Conservation (phyloP, 92 coral and sea anemone species). For the Nematostella vectensis region DNA sequence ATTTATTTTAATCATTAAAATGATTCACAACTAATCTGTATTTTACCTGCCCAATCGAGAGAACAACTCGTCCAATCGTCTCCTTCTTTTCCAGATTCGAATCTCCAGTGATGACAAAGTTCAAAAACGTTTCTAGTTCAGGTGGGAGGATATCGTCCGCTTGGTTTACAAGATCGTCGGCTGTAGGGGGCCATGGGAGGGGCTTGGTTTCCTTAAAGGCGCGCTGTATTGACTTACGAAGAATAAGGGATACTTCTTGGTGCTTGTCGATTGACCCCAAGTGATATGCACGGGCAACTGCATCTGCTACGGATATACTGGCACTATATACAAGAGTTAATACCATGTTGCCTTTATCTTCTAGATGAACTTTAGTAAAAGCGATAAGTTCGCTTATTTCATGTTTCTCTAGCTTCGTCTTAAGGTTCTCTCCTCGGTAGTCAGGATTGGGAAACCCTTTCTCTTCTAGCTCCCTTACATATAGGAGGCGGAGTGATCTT, state of each 20-base stretch:
- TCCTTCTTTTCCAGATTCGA: slow-evolving; percentile 24
- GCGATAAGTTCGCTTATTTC: slow-evolving; percentile 24
- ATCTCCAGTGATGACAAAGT: slow-evolving; percentile 28
- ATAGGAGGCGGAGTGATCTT: slow-evolving; percentile 28
- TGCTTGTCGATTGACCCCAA: slow-evolving; percentile 24
- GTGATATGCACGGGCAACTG: no score
- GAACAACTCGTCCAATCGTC: slow-evolving; percentile 24
- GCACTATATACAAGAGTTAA: no score
- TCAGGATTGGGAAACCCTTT: slow-evolving; percentile 25
- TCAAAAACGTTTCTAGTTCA: slow-evolving; percentile 37
- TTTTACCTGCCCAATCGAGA: slow-evolving; percentile 42
- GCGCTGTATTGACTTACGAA: slow-evolving; percentile 9
- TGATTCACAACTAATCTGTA: no score
- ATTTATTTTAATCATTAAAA: no score
- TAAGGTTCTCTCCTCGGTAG: slow-evolving; percentile 32
- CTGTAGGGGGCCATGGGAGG: slow-evolving; percentile 39
- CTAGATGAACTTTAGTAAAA: slow-evolving; percentile 30
- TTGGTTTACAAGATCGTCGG: slow-evolving; percentile 27
- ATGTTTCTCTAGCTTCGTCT: slow-evolving; percentile 23
- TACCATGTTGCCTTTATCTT: no score
- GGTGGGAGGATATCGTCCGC: slow-evolving; percentile 23
- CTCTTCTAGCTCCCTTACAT: no score
- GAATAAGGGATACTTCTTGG: slow-evolving; percentile 40
- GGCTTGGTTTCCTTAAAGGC: slow-evolving; percentile 22
- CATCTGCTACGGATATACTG: no score